phyloP scores from a whole-genome alignment of 2,113 vertebrate species.

The Syrmaticus mikado region DNA sequence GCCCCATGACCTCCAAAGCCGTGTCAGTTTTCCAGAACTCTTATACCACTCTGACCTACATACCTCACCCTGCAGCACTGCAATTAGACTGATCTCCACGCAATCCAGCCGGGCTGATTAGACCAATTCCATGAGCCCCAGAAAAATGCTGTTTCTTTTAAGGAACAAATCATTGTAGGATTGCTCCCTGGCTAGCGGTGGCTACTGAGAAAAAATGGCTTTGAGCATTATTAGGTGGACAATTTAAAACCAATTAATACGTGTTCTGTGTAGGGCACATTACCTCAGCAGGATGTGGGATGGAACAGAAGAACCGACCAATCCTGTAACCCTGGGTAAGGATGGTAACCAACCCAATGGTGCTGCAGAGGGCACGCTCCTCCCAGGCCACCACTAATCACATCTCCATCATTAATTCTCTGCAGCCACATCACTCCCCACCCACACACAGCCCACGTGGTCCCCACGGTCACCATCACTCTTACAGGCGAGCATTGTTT shows the following conservation, averaged over 20 bases:
- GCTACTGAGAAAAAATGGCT: neutral
- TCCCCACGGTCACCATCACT: accelerated
- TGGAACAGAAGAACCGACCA: accelerated
- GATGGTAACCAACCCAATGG: neutral
- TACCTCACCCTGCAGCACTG: neutral
- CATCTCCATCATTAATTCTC: neutral
- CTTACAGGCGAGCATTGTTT: too few relatives aligned
- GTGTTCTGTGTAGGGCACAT: accelerated
- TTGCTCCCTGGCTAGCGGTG: neutral
- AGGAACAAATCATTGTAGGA: neutral
- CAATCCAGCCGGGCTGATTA: neutral
- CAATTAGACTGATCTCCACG: neutral
- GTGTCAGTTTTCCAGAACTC: neutral
- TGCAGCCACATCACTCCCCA: accelerated
- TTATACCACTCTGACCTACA: neutral
- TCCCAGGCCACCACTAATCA: neutral
- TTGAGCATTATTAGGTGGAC: neutral
- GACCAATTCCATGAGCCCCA: neutral
- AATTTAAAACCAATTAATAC: neutral
- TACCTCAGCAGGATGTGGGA: neutral
- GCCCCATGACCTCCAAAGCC: neutral
- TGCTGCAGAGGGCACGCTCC: neutral
- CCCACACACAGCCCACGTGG: accelerated
- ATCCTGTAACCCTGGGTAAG: neutral
- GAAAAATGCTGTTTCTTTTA: neutral